These are phyloP conservation scores for Mormyrus lacerda DNA, from an alignment of 2,113 vertebrate genomes.

Conservation along the genomic window DNA sequence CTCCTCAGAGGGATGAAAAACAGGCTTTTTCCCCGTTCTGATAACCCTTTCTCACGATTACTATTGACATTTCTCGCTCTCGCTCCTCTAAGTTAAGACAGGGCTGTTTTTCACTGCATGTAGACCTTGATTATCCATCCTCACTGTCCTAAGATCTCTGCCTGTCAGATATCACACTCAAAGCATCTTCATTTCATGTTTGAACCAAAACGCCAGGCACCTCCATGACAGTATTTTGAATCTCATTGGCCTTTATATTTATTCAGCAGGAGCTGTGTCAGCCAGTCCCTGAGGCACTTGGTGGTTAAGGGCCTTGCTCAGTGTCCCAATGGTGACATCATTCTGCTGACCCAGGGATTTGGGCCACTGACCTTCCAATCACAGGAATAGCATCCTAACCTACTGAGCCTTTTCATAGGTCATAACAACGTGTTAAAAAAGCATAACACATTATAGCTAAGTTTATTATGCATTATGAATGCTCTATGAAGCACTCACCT, in stretches of 20 bases:
- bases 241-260: background rate
- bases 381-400: background rate
- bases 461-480: background rate
- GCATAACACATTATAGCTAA: background rate
- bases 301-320: background rate
- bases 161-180: background rate
- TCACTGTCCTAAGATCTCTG: background rate
- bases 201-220: background rate
- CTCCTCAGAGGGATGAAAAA: background rate
- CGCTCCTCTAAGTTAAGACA: background rate
- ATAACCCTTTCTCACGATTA: background rate
- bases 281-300: background rate
- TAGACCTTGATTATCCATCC: background rate
- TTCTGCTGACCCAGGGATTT: background rate
- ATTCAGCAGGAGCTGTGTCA: background rate
- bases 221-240: background rate
- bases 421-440: background rate
- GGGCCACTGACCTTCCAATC: background rate
- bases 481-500: background rate
- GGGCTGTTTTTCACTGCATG: background rate
- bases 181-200: background rate
- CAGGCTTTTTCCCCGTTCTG: background rate
- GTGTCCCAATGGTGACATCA: background rate
- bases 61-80: background rate
- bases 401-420: background rate